Evolutionary conservation across 2,888 invertebrate species (phyloP), one percentile per base, ranked within the genome.

Genomic region (Meghimatium bilineatum): DNA sequence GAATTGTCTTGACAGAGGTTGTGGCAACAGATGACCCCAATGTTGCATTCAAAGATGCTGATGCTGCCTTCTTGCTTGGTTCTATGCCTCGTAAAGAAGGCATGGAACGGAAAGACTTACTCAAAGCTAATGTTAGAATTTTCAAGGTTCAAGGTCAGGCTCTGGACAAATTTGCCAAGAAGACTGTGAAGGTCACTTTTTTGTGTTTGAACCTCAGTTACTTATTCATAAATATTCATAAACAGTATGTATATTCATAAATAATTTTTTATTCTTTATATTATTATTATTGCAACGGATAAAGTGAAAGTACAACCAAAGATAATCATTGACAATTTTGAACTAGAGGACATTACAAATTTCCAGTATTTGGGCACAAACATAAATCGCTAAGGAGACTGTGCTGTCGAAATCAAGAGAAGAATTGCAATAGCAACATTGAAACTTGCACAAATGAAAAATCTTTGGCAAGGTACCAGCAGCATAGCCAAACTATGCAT

Each of bases 101-200:
- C 81, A 99, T 99, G 99, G 99, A 99, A 94, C 96, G 99, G 83
- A 99, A 99, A 94, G 99, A 99, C 93, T 95, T 99, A 66, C 95
- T 99, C 6, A 96, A 97, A 29, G 99, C 99, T 60, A 99, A 99
- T 94, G 99, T 99, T 10, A 97, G 97, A 93, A 99, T 99, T 92
- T 99, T 99, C 94, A 98, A 99, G 94, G 97, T 96, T 80, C 99
- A 99, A 90, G 99, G 99, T 26, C 96, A 97, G 93, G 98, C 99
- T 10, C 94, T 99, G 66, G 97, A 99, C 92, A 96, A 97, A 93
- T 95, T 95, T 93, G 97, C 99, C 56, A 97, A 96, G 90, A 98
- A 98, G 92, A 96, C 96, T 93, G 97, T 98, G 71, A 99, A 98
- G 95, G 97, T 86, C 72, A 34, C 49, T 78, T 34, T 72, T n/a